Percentiles rank a stretch among this genome's conserved stretches.
phyloP scores from a whole-genome alignment of 2,113 vertebrate species.

The Burhinus bistriatus region DNA sequence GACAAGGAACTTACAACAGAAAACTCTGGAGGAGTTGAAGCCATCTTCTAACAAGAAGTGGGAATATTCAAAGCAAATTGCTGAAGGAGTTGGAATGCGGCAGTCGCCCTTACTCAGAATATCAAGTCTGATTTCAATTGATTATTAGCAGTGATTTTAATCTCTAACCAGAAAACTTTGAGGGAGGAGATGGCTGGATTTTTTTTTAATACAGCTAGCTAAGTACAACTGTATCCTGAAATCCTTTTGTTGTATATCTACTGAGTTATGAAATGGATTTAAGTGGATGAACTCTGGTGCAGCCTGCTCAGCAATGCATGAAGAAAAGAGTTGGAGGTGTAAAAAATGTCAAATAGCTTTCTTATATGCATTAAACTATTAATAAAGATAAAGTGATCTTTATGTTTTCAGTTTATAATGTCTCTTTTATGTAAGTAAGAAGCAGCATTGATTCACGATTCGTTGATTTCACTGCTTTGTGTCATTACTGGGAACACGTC shows the following conservation, averaged over 20 bases:
- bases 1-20: not conserved
- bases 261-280: slow-evolving; percentile 74
- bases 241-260: slow-evolving; percentile 62
- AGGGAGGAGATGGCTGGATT: not conserved
- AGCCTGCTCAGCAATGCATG: slow-evolving; percentile 80
- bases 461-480: slow-evolving; percentile 62
- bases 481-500: slow-evolving; percentile 63
- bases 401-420: slow-evolving; percentile 72
- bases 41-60: not conserved
- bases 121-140: slow-evolving; percentile 1
- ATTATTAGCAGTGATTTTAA: slow-evolving; percentile 55
- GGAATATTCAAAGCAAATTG: not conserved
- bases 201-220: not conserved
- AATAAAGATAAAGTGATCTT: slow-evolving; percentile 80
- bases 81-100: not conserved
- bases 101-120: not conserved
- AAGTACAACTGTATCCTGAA: slow-evolving; percentile 37
- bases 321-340: slow-evolving; percentile 76
- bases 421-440: slow-evolving; percentile 72
- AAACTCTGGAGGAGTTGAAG: not conserved
- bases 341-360: slow-evolving; percentile 78
- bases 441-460: slow-evolving; percentile 65
- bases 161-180: slow-evolving; percentile 3
- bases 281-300: slow-evolving; percentile 72
- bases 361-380: slow-evolving; percentile 77